phyloP scores from a whole-genome alignment of 1,140 invertebrate genomes.

The Caenorhabditis elegans region DNA sequence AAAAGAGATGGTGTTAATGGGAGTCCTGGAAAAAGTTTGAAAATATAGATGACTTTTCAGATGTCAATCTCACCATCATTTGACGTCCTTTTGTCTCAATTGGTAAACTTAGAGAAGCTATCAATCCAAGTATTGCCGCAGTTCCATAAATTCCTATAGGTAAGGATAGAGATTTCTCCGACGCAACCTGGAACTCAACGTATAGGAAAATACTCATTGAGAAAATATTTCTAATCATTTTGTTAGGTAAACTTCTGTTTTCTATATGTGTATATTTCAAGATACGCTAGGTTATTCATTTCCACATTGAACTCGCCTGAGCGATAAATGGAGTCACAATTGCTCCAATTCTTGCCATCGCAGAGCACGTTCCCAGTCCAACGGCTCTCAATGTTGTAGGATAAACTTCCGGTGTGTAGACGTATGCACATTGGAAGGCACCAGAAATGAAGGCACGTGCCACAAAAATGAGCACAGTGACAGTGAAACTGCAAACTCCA shows the following conservation, averaged over 20 bases:
- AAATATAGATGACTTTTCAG: neutral
- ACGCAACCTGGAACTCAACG: constrained; percentile 71
- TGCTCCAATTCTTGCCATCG: constrained; percentile 85
- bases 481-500: constrained; percentile 75
- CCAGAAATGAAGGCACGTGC: constrained; percentile 88
- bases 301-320: constrained; percentile 69
- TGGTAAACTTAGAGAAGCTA: constrained; percentile 77
- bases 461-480: constrained; percentile 83
- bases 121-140: constrained; percentile 76
- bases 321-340: constrained; percentile 90
- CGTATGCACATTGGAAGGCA: constrained; percentile 89
- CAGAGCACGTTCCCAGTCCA: constrained; percentile 84
- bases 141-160: constrained; percentile 77
- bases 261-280: too few relatives aligned
- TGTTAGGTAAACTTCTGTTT: too few relatives aligned
- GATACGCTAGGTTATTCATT: too few relatives aligned
- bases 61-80: constrained; percentile 57
- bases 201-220: neutral
- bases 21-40: constrained; percentile 16
- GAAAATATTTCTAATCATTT: neutral
- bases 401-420: constrained; percentile 91
- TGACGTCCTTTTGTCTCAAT: constrained; percentile 76
- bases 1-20: neutral
- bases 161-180: constrained; percentile 75
- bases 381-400: constrained; percentile 83